Evolutionary conservation across 2,888 invertebrate species (phyloP).

Genomic region (Spicauda simplicius): DNA sequence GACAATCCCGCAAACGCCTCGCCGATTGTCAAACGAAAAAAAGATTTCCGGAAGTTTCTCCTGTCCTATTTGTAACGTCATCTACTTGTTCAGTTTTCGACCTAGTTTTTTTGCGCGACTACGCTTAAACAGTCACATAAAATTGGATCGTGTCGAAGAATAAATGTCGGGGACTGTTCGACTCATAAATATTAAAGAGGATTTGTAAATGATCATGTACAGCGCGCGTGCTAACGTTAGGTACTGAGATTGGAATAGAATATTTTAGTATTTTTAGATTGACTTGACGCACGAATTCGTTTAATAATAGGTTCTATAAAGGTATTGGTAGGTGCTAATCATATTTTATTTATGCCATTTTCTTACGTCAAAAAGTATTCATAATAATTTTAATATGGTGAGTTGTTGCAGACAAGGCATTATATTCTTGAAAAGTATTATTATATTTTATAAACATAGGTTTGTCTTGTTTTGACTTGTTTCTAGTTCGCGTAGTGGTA

Average conservation of each 20-base stretch:
- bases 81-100: slow-evolving; percentile 28
- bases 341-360: neutral
- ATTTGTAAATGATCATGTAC: slow-evolving; percentile 35
- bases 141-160: slow-evolving; percentile 62
- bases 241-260: slow-evolving; percentile 21
- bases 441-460: too few relatives aligned
- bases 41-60: slow-evolving; percentile 48
- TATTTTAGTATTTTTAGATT: slow-evolving; percentile 20
- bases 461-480: too few relatives aligned
- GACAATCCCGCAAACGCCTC: slow-evolving; percentile 33
- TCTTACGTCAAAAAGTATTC: too few relatives aligned
- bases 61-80: slow-evolving; percentile 41
- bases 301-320: neutral
- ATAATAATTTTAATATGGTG: too few relatives aligned
- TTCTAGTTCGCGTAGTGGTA: too few relatives aligned
- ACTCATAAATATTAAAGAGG: slow-evolving; percentile 37
- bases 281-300: neutral
- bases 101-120: slow-evolving; percentile 53
- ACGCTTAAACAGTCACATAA: slow-evolving; percentile 36
- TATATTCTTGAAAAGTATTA: too few relatives aligned
- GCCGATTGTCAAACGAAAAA: slow-evolving; percentile 50
- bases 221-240: slow-evolving; percentile 25
- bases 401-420: too few relatives aligned
- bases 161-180: slow-evolving; percentile 36
- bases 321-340: neutral